Evolutionary conservation across 2,888 invertebrate genomes (phyloP).

Genomic region (Macrosiphum euphorbiae): DNA sequence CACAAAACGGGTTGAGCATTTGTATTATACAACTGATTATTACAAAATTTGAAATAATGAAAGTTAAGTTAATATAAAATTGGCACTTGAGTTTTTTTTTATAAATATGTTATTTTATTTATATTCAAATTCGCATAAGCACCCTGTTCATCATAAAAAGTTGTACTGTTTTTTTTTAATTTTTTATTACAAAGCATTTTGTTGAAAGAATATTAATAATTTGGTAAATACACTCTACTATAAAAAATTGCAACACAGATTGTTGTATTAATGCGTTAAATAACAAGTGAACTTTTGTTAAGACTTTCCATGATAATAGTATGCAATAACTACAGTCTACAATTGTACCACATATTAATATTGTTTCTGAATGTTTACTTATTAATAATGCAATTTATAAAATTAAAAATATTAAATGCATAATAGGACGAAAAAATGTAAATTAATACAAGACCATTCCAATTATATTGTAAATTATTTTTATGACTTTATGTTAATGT

Average conservation of each 20-base stretch:
- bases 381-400: slow-evolving; percentile 41
- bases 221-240: neutral
- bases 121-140: slow-evolving; percentile 55
- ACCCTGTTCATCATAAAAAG: slow-evolving; percentile 52
- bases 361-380: slow-evolving; percentile 2
- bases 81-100: slow-evolving; percentile 55
- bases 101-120: neutral
- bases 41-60: slow-evolving; percentile 18
- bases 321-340: neutral
- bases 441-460: slow-evolving; percentile 13
- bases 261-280: slow-evolving; percentile 11
- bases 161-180: slow-evolving; percentile 10
- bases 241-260: neutral
- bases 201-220: neutral
- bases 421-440: slow-evolving; percentile 15
- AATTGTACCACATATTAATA: neutral
- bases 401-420: slow-evolving; percentile 59
- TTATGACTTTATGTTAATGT: neutral
- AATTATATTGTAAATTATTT: neutral
- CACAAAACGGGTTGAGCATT: slow-evolving; percentile 40
- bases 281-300: slow-evolving; percentile 40
- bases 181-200: neutral
- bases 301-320: slow-evolving; percentile 1
- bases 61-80: slow-evolving; percentile 29
- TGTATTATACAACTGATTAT: neutral